A percentile compares a stretch with the other conserved stretches of the same genome.
Evolutionary conservation across 2,797 vertebrate genomes (phyloP).

Genomic region (Artibeus lituratus): DNA sequence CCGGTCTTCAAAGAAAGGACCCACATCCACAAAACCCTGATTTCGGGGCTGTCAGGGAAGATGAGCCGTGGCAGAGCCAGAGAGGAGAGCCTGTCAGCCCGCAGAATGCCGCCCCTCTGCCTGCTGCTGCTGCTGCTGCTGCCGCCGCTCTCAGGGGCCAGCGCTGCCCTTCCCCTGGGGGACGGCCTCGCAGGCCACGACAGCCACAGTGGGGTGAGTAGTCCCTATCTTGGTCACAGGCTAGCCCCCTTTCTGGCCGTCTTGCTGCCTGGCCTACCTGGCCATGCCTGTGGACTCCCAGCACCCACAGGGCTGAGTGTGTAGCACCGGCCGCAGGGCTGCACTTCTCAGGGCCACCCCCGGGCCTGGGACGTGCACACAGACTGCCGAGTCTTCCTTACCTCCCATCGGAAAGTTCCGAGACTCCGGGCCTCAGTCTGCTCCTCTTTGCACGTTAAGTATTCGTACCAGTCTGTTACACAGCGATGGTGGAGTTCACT

Average conservation of each 20-base stretch:
- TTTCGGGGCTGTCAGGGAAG: neutral
- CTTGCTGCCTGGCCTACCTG: neutral
- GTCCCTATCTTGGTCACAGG: fast-evolving
- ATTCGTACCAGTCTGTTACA: neutral
- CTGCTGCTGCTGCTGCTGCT: slow-evolving; percentile 65
- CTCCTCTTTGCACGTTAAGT: neutral
- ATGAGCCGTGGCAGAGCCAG: neutral
- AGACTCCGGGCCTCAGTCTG: too few relatives aligned
- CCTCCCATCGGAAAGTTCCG: neutral
- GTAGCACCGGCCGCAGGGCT: neutral
- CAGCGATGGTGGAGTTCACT: neutral
- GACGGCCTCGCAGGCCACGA: slow-evolving; percentile 16
- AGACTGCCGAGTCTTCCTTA: neutral
- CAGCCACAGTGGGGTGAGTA: slow-evolving; percentile 70
- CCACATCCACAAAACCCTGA: neutral
- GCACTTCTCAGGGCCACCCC: neutral
- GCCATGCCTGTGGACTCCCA: neutral
- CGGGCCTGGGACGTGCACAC: neutral
- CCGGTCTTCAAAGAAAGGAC: neutral
- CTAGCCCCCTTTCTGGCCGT: neutral
- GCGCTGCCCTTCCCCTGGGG: slow-evolving; percentile 44
- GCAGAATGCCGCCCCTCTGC: neutral
- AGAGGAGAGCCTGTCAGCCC: neutral
- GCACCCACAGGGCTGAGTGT: neutral
- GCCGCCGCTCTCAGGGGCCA: slow-evolving; percentile 53